Conservation (phyloP, 1,140 invertebrate species). For the Mactra quadrangularis region DNA sequence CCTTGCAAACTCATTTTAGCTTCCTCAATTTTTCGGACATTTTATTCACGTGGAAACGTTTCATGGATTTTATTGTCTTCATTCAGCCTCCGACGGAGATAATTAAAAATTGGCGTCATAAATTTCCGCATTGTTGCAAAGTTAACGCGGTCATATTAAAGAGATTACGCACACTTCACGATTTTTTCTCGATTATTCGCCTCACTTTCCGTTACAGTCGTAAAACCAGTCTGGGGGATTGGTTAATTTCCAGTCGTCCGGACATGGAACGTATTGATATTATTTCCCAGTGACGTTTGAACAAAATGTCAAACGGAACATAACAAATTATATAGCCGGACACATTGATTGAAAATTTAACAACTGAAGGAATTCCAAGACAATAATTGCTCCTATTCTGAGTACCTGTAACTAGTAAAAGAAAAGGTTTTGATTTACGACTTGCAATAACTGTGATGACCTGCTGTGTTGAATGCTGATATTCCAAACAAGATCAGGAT, state of each 20-base stretch:
- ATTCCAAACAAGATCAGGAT: too few species aligned
- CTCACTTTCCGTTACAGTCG: slow-evolving; percentile 8
- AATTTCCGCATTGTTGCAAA: slow-evolving; percentile 49
- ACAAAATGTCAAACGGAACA: neutral
- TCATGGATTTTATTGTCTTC: neutral
- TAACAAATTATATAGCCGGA: too few species aligned
- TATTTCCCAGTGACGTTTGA: slow-evolving; percentile 34
- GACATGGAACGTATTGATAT: neutral
- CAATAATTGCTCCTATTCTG: too few species aligned
- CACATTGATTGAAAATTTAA: too few species aligned
- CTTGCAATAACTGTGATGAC: too few species aligned
- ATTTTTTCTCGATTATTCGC: slow-evolving; percentile 13
- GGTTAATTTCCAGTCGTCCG: slow-evolving; percentile 9
- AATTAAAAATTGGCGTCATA: slow-evolving; percentile 48
- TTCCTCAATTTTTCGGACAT: neutral
- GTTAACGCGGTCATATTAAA: slow-evolving; percentile 32
- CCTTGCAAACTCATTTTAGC: neutral
- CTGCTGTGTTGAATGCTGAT: too few species aligned
- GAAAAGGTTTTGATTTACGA: too few species aligned
- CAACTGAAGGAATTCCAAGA: too few species aligned
- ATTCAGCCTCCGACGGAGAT: neutral
- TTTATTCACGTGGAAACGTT: neutral
- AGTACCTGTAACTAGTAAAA: too few species aligned
- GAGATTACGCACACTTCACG: slow-evolving; percentile 26
- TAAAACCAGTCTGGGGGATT: neutral